Percentiles rank a stretch among this genome's conserved stretches.
Evolutionary conservation across 2,888 invertebrate species (phyloP).

Genomic region (Agrenia bidenticulata): DNA sequence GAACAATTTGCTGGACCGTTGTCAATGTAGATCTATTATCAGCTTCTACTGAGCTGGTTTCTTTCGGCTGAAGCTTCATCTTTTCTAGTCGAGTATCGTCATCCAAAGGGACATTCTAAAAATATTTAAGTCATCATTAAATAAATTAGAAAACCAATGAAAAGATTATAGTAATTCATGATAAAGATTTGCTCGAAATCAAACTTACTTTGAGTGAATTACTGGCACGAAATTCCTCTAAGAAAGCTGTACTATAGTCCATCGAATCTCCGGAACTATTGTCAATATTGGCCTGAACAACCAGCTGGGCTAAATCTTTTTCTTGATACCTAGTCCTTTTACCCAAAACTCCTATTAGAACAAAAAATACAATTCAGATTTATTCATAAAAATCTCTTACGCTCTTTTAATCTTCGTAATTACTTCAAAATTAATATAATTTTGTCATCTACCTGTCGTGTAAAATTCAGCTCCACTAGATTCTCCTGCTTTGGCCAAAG

Average conservation of each 20-base stretch:
- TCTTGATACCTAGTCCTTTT: constrained; percentile 87
- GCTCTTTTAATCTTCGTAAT: too few species aligned
- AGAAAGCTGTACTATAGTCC: neutral
- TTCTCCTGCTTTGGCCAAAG: constrained; percentile 66
- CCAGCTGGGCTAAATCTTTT: constrained; percentile 77
- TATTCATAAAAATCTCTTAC: too few species aligned
- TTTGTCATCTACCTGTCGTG: constrained; percentile 63
- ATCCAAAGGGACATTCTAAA: constrained; percentile 68
- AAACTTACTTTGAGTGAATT: neutral
- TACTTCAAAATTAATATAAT: too few species aligned
- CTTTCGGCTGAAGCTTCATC: constrained; percentile 53
- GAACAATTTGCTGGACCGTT: constrained; percentile 73
- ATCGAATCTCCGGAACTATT: neutral
- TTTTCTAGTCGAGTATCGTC: constrained; percentile 84
- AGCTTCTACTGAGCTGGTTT: too few species aligned
- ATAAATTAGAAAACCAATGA: too few species aligned
- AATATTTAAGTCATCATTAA: constrained; percentile 33
- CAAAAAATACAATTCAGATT: too few species aligned
- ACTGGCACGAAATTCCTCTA: neutral
- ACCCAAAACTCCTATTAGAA: constrained; percentile 70
- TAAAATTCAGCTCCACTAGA: constrained; percentile 68
- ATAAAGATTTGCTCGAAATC: too few species aligned
- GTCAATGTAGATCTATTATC: constrained; percentile 59
- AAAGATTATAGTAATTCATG: too few species aligned
- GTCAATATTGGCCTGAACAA: constrained; percentile 65